Base-by-base conservation (phyloP, 2,113 vertebrate genomes). In the Ammodytes dubius region DNA sequence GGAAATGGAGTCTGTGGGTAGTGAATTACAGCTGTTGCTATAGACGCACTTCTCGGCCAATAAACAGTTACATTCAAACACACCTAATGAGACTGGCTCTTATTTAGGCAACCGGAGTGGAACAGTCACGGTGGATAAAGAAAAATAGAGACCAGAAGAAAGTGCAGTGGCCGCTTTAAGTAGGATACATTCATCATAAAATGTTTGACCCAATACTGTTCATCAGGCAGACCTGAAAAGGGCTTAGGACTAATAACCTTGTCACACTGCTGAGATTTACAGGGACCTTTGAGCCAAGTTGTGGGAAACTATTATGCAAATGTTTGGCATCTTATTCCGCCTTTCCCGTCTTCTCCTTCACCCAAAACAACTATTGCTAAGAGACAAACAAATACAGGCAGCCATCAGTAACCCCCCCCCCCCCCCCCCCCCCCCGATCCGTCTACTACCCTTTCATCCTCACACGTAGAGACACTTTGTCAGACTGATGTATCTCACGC, bases 141-240 rank as follows among this genome's bases (percentile, higher is more conserved):
- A 75, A 70, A 83, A 27, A 83, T 76, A 58, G 75, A 78, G 79
- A 74, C 1, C 0, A 45, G 6, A 74, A 60, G 2, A 83, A 80
- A 84, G 77, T 77, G 63, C 74, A 81, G 45, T 19, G 52, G 66
- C 67, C 42, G 40, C 64, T 81, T 40, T 79, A 86, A 87, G 45
- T 88, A 85, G 84, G 87, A 5, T 83, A 71, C 64, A 90, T 90
- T 87, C 50, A 84, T 92, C 81, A 78, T 54, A 52, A 27, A 77
- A 72, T 47, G 74, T 84, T 61, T 87, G 86, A 90, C 85, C 87
- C 68, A 85, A 74, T 84, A 75, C 84, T 89, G 84, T 90, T 89
- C 72, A 52, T 87, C 69, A 83, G 72, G 65, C 66, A 80, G 49
- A 78, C 86, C 75, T 69, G 64, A 42, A 88, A 88, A 59, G 61